A percentile compares a stretch with the other conserved stretches of the same genome.
phyloP scores from a whole-genome alignment of 2,888 invertebrate genomes.

The Branchellion lobata region DNA sequence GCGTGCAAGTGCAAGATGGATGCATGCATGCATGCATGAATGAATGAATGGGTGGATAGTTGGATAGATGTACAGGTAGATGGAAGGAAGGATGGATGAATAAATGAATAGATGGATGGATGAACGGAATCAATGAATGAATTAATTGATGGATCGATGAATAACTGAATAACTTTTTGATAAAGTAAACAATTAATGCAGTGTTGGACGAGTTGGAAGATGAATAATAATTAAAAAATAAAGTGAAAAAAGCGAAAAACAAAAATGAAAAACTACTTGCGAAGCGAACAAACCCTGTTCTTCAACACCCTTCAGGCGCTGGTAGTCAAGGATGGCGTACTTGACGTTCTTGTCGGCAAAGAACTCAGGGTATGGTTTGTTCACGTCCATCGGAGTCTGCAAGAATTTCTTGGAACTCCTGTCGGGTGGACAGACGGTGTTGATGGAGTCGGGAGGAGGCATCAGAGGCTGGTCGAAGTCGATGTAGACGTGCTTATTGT shows the following conservation, averaged over 20 bases:
- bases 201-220: no score
- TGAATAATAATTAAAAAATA: no score
- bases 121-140: conserved; percentile 5
- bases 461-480: not conserved
- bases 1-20: no score
- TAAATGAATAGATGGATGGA: not conserved
- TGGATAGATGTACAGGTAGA: no score
- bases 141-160: not conserved
- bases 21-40: no score
- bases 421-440: not conserved
- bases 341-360: conserved; percentile 32
- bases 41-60: no score
- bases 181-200: no score
- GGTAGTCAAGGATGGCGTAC: conserved; percentile 30
- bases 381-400: conserved; percentile 1
- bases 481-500: not conserved
- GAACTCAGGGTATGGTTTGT: conserved; percentile 10
- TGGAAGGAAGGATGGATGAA: not conserved
- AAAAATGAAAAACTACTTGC: no score
- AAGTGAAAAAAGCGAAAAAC: no score
- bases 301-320: not conserved
- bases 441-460: conserved; percentile 14
- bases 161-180: no score
- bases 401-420: not conserved
- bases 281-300: not conserved